Evolutionary conservation across 2,113 vertebrate species (phyloP).

Genomic region (Pontoporia blainvillei): DNA sequence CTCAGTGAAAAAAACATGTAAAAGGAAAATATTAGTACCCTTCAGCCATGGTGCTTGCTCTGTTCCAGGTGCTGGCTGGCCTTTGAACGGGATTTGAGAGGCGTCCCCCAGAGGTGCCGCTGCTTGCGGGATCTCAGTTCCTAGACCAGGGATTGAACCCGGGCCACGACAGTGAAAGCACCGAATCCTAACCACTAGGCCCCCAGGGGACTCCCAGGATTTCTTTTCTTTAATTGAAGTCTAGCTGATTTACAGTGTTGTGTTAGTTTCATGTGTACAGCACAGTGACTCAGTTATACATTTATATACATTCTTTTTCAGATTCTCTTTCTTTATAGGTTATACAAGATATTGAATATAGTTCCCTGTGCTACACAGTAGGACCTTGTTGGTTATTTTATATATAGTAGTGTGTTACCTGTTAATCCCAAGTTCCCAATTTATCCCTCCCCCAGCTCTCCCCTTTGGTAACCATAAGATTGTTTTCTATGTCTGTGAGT

Average conservation of each 20-base stretch:
- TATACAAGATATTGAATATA: background rate
- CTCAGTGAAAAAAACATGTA: rapidly evolving
- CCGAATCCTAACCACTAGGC: background rate
- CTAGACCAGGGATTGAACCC: background rate
- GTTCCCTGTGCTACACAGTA: background rate
- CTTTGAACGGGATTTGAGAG: background rate
- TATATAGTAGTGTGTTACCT: background rate
- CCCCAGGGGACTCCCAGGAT: background rate
- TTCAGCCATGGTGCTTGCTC: too few relatives aligned
- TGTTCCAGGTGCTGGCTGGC: background rate
- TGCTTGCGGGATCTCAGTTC: background rate
- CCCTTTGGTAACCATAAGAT: background rate
- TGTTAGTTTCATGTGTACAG: background rate
- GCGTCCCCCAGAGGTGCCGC: rapidly evolving
- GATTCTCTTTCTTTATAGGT: background rate
- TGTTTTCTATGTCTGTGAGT: background rate
- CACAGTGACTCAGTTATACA: background rate
- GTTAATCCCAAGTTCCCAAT: background rate
- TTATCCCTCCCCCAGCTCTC: background rate
- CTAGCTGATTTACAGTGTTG: background rate
- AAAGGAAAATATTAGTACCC: rapidly evolving
- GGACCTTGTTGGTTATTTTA: background rate
- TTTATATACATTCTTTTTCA: background rate
- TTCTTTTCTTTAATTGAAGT: background rate
- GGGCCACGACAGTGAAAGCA: background rate